These are phyloP conservation scores for Channa argus DNA, from an alignment of 2,113 vertebrate species.

Conservation along the genomic window DNA sequence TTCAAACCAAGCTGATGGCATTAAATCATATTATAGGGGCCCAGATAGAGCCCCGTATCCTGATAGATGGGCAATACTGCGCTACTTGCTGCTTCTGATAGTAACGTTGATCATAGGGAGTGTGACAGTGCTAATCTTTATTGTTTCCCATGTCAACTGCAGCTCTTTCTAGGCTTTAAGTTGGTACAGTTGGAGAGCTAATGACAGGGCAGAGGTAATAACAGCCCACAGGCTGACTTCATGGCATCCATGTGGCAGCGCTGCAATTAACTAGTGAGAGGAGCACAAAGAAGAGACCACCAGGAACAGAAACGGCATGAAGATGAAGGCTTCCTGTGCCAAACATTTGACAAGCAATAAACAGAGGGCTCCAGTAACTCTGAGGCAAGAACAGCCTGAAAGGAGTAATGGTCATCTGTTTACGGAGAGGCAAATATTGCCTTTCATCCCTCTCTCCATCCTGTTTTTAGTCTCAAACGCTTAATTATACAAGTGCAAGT, in stretches of 20 bases:
- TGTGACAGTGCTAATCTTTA: slow-evolving; percentile 66
- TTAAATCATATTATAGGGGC: background rate
- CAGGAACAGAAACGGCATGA: slow-evolving; percentile 20
- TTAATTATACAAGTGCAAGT: slow-evolving; percentile 17
- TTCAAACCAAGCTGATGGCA: background rate
- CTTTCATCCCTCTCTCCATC: background rate
- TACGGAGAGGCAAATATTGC: slow-evolving; percentile 19
- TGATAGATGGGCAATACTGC: background rate
- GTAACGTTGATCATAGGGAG: slow-evolving; percentile 69
- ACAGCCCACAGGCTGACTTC: slow-evolving; percentile 63
- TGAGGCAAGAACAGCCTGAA: slow-evolving; percentile 5
- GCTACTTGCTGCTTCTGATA: slow-evolving; percentile 34
- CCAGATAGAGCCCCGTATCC: background rate
- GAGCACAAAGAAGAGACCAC: slow-evolving; percentile 52
- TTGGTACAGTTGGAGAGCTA: slow-evolving; percentile 61
- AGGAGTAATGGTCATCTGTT: slow-evolving; percentile 18
- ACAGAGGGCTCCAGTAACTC: background rate
- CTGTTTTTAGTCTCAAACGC: slow-evolving; percentile 29
- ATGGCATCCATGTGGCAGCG: slow-evolving; percentile 67
- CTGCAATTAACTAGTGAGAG: slow-evolving; percentile 73
- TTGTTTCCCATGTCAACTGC: slow-evolving; percentile 62
- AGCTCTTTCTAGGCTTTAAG: slow-evolving; percentile 69
- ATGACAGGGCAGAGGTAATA: slow-evolving; percentile 79
- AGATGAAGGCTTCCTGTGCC: slow-evolving; percentile 2
- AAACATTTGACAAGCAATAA: background rate